Percentiles rank a stretch among this genome's conserved stretches.
phyloP scores from a whole-genome alignment of 2,888 invertebrate species.

The Physocephala rufipes region DNA sequence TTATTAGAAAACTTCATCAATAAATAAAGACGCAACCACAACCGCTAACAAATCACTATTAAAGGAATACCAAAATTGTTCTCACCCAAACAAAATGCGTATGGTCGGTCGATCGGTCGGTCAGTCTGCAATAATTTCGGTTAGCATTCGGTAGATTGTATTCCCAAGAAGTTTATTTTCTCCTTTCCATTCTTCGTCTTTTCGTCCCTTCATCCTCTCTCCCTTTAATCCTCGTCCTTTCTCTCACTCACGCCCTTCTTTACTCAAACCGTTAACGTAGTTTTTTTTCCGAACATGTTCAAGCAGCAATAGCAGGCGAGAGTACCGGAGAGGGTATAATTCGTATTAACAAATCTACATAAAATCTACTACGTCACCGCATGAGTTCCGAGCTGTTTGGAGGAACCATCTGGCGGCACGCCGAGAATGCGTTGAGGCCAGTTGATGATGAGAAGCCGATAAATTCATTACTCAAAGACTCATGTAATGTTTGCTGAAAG shows the following conservation, averaged over 20 bases:
- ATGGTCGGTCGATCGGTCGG: no score
- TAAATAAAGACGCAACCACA: constrained; percentile 51
- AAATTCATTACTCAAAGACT: constrained; percentile 65
- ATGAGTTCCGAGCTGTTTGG: constrained; percentile 30
- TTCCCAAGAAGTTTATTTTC: constrained; percentile 13
- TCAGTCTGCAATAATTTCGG: constrained; percentile 38
- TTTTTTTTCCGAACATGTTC: constrained; percentile 4
- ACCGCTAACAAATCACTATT: constrained; percentile 57
- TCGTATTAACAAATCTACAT: constrained; percentile 63
- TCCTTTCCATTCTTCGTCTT: constrained; percentile 9
- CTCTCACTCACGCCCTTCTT: no score
- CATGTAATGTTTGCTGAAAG: constrained; percentile 64
- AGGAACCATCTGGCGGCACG: constrained; percentile 29
- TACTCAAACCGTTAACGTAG: no score
- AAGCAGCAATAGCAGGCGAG: constrained; percentile 34
- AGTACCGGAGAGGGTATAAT: constrained; percentile 59
- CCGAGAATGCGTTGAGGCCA: constrained; percentile 42
- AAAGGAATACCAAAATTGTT: constrained; percentile 58
- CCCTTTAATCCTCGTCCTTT: not conserved
- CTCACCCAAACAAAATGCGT: constrained; percentile 58
- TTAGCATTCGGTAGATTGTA: constrained; percentile 25
- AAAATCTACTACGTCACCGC: constrained; percentile 57
- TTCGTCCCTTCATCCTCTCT: not conserved
- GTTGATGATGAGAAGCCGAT: constrained; percentile 64
- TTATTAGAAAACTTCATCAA: constrained; percentile 54